phyloP scores from a whole-genome alignment of 2,797 vertebrate species.

The Leontocebus nigricollis region DNA sequence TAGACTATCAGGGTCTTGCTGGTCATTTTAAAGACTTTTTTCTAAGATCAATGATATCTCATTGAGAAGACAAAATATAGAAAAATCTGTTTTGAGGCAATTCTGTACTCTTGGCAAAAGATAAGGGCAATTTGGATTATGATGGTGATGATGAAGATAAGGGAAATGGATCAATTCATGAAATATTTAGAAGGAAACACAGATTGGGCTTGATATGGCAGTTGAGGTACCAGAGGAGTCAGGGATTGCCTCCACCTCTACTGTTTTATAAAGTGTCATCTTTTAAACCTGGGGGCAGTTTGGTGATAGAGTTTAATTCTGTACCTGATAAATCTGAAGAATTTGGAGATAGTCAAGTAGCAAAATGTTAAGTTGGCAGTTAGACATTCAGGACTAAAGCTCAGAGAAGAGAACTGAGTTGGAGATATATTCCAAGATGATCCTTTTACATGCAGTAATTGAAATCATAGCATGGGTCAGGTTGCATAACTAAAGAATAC shows the following conservation, averaged over 20 bases:
- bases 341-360: background rate
- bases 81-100: background rate
- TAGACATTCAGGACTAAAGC: background rate
- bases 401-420: background rate
- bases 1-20: background rate
- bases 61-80: background rate
- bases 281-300: background rate
- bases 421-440: background rate
- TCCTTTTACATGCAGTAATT: background rate
- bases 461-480: background rate
- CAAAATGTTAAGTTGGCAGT: background rate
- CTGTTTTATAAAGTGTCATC: background rate
- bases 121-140: background rate
- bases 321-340: background rate
- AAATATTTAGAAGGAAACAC: constrained; percentile 4
- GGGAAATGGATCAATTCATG: background rate
- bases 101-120: background rate
- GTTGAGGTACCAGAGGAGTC: background rate
- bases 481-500: background rate
- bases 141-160: background rate
- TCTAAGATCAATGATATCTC: background rate
- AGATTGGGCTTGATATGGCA: background rate
- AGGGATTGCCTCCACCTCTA: background rate
- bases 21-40: background rate
- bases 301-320: background rate